Base-by-base conservation (phyloP, 2,797 vertebrate species). In the Falco novaeseelandiae region DNA sequence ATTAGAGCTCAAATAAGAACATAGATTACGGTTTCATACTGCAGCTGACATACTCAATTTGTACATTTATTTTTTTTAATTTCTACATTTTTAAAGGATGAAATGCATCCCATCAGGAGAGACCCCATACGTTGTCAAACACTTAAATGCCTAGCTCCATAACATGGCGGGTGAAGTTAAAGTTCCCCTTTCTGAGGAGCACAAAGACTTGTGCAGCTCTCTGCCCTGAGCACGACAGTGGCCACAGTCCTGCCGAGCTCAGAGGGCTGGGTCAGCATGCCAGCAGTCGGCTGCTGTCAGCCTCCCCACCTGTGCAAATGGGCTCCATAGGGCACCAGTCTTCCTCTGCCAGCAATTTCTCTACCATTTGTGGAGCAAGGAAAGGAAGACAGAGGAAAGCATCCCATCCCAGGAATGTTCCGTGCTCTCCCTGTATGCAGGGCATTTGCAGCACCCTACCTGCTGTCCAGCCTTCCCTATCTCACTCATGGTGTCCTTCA, bases 1-100 rank as follows among this genome's bases (percentile, higher is more conserved):
- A 97, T 94, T 91, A 85, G 61, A 85, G 52, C 48, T 89, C 76
- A 88, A 38, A 72, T 83, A 89, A 93, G 74, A 91, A 69, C 73
- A 81, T 7, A 92, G 58, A 82, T 86, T 88, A 93, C 25, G 65
- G 72, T 46, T 94, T 67, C 61, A 76, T 44, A 66, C 57, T 85
- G 91, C 29, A 61, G 59, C 65, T 86, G 83, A 69, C 65, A 66
- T 2, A 6, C 3, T 74, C 61, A 51, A 58, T 81, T 65, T 74
- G 34, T 74, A 55, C 38, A 74, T 17, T 44, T 25, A 40, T 49
- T 71, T 55, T 29, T 42, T 65, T 9, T 9, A 19, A 34, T 46
- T 74, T 69, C 69, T 62, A 36, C 2, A 12, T 79, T 82, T 93
- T 76, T 29, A 58, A 80, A 71, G n/a, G 32, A 29, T n/a, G 84